phyloP scores from a whole-genome alignment of 1,140 invertebrate genomes.

The Aphidius gifuensis region DNA sequence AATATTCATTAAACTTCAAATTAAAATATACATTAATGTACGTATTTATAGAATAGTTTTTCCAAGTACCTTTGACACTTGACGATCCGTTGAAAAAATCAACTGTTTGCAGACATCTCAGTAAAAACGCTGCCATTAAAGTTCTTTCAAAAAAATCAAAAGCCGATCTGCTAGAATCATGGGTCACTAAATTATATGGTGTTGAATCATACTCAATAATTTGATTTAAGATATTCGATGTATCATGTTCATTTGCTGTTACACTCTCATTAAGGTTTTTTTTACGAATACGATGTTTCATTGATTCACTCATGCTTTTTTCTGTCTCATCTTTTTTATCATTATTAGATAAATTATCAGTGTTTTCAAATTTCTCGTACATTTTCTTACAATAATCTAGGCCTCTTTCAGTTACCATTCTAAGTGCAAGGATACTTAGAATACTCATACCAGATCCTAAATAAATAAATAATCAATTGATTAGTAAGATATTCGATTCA shows the following conservation, averaged over 20 bases:
- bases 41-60: no score
- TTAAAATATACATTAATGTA: no score
- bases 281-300: constrained; percentile 33
- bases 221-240: neutral
- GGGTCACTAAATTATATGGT: constrained; percentile 68
- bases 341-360: neutral
- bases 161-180: constrained; percentile 61
- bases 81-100: constrained; percentile 57
- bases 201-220: constrained; percentile 36
- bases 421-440: constrained; percentile 69
- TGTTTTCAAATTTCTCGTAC: constrained; percentile 36
- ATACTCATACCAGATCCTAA: constrained; percentile 76
- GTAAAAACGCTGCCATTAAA: constrained; percentile 74
- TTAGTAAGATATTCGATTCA: neutral
- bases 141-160: constrained; percentile 75
- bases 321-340: neutral
- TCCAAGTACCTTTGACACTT: constrained; percentile 24
- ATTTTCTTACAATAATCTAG: constrained; percentile 55
- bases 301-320: constrained; percentile 32
- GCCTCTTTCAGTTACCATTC: constrained; percentile 69
- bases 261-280: constrained; percentile 35
- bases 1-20: neutral
- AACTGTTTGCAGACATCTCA: constrained; percentile 66
- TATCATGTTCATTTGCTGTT: constrained; percentile 9
- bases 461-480: constrained; percentile 25